These are phyloP conservation scores for Atlantisia rogersi DNA, from an alignment of 2,113 vertebrate species.

Conservation along the genomic window DNA sequence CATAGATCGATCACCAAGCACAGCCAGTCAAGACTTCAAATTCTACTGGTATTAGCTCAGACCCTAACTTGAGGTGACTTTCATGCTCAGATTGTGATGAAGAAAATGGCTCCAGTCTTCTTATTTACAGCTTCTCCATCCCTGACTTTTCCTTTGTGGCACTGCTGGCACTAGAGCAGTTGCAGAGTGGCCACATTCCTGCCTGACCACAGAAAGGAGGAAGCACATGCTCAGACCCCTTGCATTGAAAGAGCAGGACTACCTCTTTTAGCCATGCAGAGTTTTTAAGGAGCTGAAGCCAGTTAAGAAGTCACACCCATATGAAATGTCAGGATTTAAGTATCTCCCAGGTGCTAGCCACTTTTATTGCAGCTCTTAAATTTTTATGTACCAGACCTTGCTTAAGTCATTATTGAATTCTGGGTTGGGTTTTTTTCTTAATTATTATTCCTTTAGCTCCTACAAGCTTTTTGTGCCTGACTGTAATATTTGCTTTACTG, in stretches of 20 bases:
- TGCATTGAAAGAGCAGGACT: rapidly evolving
- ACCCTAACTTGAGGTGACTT: not conserved
- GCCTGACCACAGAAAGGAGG: not conserved
- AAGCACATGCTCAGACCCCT: not conserved
- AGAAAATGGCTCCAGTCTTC: not conserved
- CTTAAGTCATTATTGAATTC: constrained; percentile 4
- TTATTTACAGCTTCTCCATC: not conserved
- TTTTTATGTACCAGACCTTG: not conserved
- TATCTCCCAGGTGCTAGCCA: not conserved
- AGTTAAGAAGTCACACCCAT: not conserved
- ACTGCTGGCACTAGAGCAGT: not conserved
- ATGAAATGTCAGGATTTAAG: not conserved
- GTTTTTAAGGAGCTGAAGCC: not conserved
- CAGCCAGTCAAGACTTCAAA: not conserved
- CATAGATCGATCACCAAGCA: not conserved
- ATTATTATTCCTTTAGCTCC: not conserved
- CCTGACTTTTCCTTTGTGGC: not conserved
- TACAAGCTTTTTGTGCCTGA: not conserved
- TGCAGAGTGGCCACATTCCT: not conserved
- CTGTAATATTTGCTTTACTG: not conserved
- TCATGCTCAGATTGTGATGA: not conserved
- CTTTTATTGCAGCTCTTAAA: not conserved
- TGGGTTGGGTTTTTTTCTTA: not conserved
- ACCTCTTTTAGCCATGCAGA: not conserved
- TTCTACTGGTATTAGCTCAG: not conserved